Base-by-base conservation (phyloP, 2,888 invertebrate species). In the Ophion obscuratus region DNA sequence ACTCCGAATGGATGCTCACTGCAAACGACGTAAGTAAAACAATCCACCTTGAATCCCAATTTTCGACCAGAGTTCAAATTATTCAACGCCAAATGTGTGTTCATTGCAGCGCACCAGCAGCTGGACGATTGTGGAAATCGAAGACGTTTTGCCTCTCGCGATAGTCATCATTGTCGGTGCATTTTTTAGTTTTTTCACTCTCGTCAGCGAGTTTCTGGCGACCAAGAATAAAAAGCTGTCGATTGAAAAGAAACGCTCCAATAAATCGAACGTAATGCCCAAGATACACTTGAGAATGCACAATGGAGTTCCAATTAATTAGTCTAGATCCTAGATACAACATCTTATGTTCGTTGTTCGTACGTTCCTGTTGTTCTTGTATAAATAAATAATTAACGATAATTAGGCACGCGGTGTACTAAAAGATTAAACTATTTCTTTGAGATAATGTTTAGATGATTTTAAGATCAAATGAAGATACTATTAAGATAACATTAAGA, bases 91-190 rank as follows among this genome's bases (percentile, higher is more conserved):
- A 10, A 24, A 44, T 10, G 73, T 77, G 17, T 68, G 17, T 27
- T 66, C 75, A 44, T 83, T 75, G 27, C 83, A 92, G 91, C 31
- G 31, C 6, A 77, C 85, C 0, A 5, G 64, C 10, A 82, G 73
- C 1, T 94, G 92, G 92, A 76, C 88, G 0, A 89, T 92, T 0
- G 93, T 94, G 10, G 91, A 92, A 81, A 84, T 93, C 7, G 85
- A 84, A 6, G 93, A 93, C 62, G 88, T 93, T 20, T 73, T 92
- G 24, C 93, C 93, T 3, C 79, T 93, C 7, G 62, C 91, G 0
- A 14, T 92, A 3, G 83, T 93, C 7, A 61, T 93, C 24, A 20
- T 90, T 0, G 70, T 83, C 7, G 91, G 91, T 10, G 80, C 85
- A 10, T 53, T 90, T 27, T 14, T 90, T n/a, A 90, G 92, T 4